A percentile compares a stretch with the other conserved stretches of the same genome.
These are phyloP conservation scores for Phataginus tetradactyla DNA, from an alignment of 2,797 vertebrate species.

Conservation along the genomic window DNA sequence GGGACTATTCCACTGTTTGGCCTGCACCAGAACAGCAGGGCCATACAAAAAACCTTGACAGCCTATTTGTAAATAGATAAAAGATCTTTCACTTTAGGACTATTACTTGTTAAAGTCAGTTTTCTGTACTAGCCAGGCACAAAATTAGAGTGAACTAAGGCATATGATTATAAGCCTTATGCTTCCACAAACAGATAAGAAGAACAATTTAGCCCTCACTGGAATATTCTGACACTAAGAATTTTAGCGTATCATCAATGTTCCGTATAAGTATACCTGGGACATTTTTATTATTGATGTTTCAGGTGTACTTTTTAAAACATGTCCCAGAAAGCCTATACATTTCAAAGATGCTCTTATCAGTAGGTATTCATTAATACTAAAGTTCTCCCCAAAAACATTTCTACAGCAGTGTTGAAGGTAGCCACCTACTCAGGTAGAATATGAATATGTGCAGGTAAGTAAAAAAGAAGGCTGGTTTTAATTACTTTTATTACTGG, in stretches of 20 bases:
- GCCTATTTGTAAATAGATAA: neutral
- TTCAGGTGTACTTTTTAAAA: neutral
- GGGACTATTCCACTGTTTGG: neutral
- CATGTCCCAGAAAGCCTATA: neutral
- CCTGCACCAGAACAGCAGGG: neutral
- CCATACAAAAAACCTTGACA: neutral
- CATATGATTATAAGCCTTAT: neutral
- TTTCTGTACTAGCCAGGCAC: neutral
- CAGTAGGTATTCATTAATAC: neutral
- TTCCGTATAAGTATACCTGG: neutral
- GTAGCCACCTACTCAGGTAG: neutral
- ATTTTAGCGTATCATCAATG: neutral
- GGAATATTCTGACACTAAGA: neutral
- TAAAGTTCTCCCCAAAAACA: neutral
- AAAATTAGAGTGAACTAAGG: neutral
- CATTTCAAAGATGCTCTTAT: neutral
- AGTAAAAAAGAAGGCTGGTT: neutral
- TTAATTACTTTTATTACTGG: neutral
- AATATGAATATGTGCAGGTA: neutral
- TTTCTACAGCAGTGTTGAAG: slow-evolving; percentile 7
- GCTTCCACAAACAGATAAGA: neutral
- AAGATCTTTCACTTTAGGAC: neutral
- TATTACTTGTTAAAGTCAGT: neutral
- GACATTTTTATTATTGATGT: neutral
- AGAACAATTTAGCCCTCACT: neutral